Conservation (phyloP, 2,888 invertebrate genomes). For the Kuschelorhynchus macadamiae region DNA sequence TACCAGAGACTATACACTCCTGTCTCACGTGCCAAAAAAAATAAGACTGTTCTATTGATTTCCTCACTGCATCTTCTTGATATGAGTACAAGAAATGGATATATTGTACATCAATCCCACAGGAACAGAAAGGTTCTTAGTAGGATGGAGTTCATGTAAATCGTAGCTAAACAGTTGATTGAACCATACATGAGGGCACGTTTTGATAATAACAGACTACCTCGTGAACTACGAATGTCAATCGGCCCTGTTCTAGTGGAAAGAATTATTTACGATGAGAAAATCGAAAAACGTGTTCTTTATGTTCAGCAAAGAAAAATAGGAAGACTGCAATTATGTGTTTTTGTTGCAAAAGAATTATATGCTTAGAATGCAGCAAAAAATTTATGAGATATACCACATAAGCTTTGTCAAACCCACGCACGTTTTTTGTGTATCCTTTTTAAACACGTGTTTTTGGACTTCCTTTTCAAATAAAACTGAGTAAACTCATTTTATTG, state of each 20-base stretch:
- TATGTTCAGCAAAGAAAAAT: neutral
- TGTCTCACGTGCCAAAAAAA: no score
- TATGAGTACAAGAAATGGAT: neutral
- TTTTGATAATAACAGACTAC: neutral
- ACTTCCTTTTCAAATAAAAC: no score
- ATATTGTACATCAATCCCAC: neutral
- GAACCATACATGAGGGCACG: neutral
- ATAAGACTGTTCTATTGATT: neutral
- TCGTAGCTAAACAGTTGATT: neutral
- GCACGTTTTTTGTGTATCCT: no score
- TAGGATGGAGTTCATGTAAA: neutral
- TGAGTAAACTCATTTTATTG: no score
- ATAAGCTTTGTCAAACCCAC: no score
- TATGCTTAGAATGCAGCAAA: neutral
- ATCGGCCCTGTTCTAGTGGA: neutral
- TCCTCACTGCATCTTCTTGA: neutral
- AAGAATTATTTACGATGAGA: neutral
- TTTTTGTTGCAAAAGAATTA: neutral
- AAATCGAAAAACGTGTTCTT: neutral
- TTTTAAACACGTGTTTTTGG: no score
- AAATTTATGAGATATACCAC: slow-evolving; percentile 2
- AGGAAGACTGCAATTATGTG: neutral
- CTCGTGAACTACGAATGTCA: neutral
- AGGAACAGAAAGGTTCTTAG: neutral
- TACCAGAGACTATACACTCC: no score